Evolutionary conservation across 2,888 invertebrate species (phyloP).

Genomic region (Thecocarcelia acutangulata): DNA sequence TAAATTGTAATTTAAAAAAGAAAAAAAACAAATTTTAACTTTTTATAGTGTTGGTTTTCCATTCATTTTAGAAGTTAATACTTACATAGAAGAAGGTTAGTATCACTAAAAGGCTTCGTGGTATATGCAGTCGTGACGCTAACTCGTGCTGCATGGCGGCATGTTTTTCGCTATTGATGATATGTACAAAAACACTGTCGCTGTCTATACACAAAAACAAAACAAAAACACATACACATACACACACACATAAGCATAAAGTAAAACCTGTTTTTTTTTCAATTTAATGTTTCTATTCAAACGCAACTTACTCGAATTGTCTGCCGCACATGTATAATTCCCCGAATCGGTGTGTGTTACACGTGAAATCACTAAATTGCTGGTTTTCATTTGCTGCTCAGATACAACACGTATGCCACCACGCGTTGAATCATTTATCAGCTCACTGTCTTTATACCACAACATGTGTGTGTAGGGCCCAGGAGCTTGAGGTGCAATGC

Average conservation of each 20-base stretch:
- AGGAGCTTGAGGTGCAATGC: conserved; percentile 89
- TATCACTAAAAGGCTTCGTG: conserved; percentile 76
- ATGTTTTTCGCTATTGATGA: conserved; percentile 88
- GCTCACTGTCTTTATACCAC: conserved; percentile 91
- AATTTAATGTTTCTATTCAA: too few relatives aligned
- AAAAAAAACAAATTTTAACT: too few relatives aligned
- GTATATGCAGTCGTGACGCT: conserved; percentile 76
- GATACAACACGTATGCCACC: conserved; percentile 94
- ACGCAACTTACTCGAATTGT: conserved; percentile 85
- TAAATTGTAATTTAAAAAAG: not conserved
- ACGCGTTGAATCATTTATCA: conserved; percentile 92
- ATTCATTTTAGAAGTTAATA: conserved; percentile 1
- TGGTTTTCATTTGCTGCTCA: conserved; percentile 92
- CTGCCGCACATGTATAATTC: conserved; percentile 94
- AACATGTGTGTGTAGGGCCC: conserved; percentile 87
- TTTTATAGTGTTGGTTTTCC: not conserved
- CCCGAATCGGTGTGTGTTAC: conserved; percentile 84
- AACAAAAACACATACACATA: not conserved
- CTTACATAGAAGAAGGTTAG: conserved; percentile 72
- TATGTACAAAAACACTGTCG: conserved; percentile 91
- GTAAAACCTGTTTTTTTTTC: too few relatives aligned
- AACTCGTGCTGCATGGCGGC: conserved; percentile 85
- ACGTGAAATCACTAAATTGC: conserved; percentile 91
- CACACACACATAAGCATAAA: not conserved
- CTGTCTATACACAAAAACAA: conserved; percentile 83